A percentile compares a stretch with the other conserved stretches of the same genome.
Conservation (phyloP, 2,888 invertebrate species). For the Boloria selene region DNA sequence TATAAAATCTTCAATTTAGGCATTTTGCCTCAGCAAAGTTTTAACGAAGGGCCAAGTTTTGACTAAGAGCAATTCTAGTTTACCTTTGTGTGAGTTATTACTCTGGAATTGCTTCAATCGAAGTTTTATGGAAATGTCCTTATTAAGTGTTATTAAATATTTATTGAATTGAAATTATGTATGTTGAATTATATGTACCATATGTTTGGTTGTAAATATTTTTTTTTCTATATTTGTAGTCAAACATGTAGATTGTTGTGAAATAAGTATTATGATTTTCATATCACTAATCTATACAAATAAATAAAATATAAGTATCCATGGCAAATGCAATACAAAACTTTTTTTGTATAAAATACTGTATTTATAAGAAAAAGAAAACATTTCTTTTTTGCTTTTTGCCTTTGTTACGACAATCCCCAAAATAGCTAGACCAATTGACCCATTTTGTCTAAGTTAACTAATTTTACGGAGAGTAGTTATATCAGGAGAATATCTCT, state of each 20-base stretch:
- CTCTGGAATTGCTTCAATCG: conserved; percentile 24
- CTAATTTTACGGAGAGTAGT: too few relatives aligned
- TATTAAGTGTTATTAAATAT: conserved; percentile 2
- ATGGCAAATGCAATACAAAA: too few relatives aligned
- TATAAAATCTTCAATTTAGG: conserved; percentile 47
- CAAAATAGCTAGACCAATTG: too few relatives aligned
- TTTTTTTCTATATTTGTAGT: neutral
- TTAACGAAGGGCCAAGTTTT: conserved; percentile 34
- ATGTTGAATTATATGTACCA: neutral
- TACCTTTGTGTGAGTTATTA: conserved; percentile 32
- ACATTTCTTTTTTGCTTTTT: too few relatives aligned
- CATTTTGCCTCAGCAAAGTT: conserved; percentile 42
- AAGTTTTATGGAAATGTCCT: conserved; percentile 18
- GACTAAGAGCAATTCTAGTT: conserved; percentile 29
- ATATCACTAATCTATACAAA: too few relatives aligned
- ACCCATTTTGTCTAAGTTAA: too few relatives aligned
- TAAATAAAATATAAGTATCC: too few relatives aligned
- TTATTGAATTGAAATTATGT: conserved; percentile 2
- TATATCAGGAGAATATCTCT: too few relatives aligned
- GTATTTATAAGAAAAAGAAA: too few relatives aligned
- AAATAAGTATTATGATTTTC: neutral
- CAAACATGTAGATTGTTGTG: neutral
- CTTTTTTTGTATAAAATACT: too few relatives aligned
- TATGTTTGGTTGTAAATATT: neutral
- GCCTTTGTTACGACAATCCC: too few relatives aligned